Conservation (phyloP, 2,888 invertebrate species). For the Orchesella flavescens region DNA sequence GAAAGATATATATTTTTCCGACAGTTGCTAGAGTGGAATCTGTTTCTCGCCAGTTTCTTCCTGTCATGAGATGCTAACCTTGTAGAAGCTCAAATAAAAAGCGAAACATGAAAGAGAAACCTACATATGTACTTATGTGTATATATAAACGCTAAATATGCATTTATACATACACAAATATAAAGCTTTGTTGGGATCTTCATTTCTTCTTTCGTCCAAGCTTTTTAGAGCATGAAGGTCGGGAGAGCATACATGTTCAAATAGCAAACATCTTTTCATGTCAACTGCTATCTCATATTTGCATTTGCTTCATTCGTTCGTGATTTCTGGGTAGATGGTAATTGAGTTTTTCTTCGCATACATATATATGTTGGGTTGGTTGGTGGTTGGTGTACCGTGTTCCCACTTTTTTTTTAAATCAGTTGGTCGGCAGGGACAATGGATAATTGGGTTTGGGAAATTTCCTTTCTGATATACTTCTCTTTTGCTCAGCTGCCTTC, state of each 20-base stretch:
- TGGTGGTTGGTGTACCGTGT: neutral
- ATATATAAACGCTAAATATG: no score
- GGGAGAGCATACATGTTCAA: neutral
- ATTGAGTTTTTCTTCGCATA: neutral
- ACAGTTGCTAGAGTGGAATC: neutral
- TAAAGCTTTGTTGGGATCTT: neutral
- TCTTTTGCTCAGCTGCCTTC: neutral
- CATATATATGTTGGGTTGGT: no score
- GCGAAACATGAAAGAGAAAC: neutral
- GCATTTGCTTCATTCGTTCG: neutral
- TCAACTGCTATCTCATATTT: slow-evolving; percentile 3
- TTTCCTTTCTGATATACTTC: neutral
- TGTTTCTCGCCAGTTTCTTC: slow-evolving; percentile 2
- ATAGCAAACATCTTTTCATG: slow-evolving; percentile 8
- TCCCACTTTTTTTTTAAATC: slow-evolving; percentile 9
- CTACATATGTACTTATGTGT: no score
- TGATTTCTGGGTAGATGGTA: neutral
- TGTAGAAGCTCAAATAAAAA: neutral
- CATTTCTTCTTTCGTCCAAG: neutral
- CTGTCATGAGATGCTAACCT: neutral
- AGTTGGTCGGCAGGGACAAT: slow-evolving; percentile 3
- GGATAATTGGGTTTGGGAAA: slow-evolving; percentile 35
- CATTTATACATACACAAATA: neutral
- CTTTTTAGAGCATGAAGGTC: neutral
- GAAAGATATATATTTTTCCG: neutral